Percentiles rank a stretch among this genome's conserved stretches.
phyloP scores from a whole-genome alignment of 1,140 invertebrate genomes.

The Ylistrum balloti region DNA sequence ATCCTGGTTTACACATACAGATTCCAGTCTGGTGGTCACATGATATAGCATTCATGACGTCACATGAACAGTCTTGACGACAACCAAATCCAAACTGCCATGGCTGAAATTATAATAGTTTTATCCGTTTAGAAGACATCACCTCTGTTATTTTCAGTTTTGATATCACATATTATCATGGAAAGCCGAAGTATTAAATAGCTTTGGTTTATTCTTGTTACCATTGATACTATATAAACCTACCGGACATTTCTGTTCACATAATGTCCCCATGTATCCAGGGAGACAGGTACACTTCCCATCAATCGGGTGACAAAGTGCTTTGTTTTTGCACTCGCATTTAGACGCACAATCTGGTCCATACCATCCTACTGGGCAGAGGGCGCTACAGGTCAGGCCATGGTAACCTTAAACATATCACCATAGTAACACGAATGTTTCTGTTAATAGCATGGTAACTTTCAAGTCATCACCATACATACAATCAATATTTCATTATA shows the following conservation, averaged over 20 bases:
- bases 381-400: background rate
- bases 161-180: too few species aligned
- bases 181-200: too few species aligned
- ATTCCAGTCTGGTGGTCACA: slow-evolving; percentile 91
- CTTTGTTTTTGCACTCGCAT: slow-evolving; percentile 91
- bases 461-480: too few species aligned
- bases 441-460: too few species aligned
- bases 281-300: slow-evolving; percentile 92
- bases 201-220: too few species aligned
- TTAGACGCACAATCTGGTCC: slow-evolving; percentile 89
- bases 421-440: too few species aligned
- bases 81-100: slow-evolving; percentile 56
- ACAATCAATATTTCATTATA: too few species aligned
- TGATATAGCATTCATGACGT: slow-evolving; percentile 84
- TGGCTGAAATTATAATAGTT: too few species aligned
- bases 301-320: slow-evolving; percentile 90
- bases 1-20: slow-evolving; percentile 86
- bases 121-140: too few species aligned
- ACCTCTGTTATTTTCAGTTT: too few species aligned
- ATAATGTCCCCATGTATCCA: slow-evolving; percentile 83
- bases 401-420: background rate
- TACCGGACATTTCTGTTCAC: slow-evolving; percentile 86
- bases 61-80: slow-evolving; percentile 83
- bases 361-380: slow-evolving; percentile 60
- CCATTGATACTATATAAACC: background rate